These are phyloP conservation scores for Gambusia affinis DNA, from an alignment of 2,113 vertebrate genomes.

Conservation along the genomic window DNA sequence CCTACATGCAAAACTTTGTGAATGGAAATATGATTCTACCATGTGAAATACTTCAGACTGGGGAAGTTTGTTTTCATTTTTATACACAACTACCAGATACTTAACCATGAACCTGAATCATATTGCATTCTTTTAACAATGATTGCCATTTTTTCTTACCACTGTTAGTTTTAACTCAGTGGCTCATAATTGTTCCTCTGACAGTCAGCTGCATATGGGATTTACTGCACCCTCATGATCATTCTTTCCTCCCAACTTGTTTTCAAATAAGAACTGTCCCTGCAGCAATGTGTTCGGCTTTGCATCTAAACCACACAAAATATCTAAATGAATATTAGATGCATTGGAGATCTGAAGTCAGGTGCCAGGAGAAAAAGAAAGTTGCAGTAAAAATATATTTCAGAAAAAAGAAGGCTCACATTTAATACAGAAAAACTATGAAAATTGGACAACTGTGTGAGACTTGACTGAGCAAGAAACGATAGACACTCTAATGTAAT, in stretches of 20 bases:
- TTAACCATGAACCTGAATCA: not conserved
- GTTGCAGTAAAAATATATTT: not conserved
- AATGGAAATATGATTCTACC: too few relatives aligned
- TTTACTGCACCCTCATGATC: not conserved
- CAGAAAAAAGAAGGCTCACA: too few relatives aligned
- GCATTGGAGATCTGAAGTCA: not conserved
- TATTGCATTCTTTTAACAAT: not conserved
- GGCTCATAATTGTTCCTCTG: not conserved
- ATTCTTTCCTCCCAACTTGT: not conserved
- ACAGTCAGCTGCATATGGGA: not conserved
- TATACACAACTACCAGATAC: not conserved
- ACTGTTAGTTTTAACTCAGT: not conserved
- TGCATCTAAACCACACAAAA: not conserved
- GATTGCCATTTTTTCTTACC: not conserved
- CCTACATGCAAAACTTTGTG: too few relatives aligned
- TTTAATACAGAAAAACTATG: too few relatives aligned
- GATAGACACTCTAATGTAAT: too few relatives aligned
- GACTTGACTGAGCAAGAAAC: too few relatives aligned
- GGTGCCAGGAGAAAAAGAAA: not conserved
- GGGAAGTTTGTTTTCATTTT: not conserved
- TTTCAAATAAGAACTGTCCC: not conserved
- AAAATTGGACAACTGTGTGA: too few relatives aligned
- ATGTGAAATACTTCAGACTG: too few relatives aligned
- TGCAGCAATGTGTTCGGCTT: not conserved
- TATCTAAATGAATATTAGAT: not conserved